Evolutionary conservation across 92 coral and sea anemone genomes (phyloP), one percentile per base, ranked within the genome.

Genomic region (Metridium senile): DNA sequence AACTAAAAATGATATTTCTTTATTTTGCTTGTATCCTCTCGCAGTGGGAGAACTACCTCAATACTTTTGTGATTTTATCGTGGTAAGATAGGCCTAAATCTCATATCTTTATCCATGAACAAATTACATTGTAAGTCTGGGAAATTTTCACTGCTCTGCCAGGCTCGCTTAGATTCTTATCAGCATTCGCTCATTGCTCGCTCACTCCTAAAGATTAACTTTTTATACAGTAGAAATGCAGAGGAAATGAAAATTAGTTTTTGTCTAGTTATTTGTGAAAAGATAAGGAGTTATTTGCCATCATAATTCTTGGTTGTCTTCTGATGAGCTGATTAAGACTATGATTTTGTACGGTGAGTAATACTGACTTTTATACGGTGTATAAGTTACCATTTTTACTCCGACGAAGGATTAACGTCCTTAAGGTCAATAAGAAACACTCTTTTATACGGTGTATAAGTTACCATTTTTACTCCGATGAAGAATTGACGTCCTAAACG

Each of bases 121-220:
- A 29, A 69, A 56, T 79, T 79, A 53, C 67, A 79, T 54, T 69
- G 69, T 30, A 79, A 79, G 76, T 79, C 72, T 79, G 84, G 84
- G 84, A 79, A 79, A 54, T 67, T 18, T 23, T 56, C 65, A 64
- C 33, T 33, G 54, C 22, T 21, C 17, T 65, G 74, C 66, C 82
- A 77, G 82, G 82, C 82, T 35, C 32, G 56, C 74, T 0, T n/a
- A 65, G 82, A 77, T 77, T 49, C 25, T 43, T 66, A 77, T 77
- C 82, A 32, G 17, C 10, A 10, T 66, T 16, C 25, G 74, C 66
- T 74, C 74, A 62, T 77, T 30, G 33, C 34, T 56, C 52, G 47
- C 49, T 47, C 31, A n/a, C 6, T 23, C 33, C 26, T n/a, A 33
- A 30, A 73, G 78, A 73, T 73, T 72, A 73, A 63, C 21, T 63